Percentiles rank a stretch among this genome's conserved stretches.
Evolutionary conservation across 2,113 vertebrate species (phyloP).

Genomic region (Dipodomys stephensi): DNA sequence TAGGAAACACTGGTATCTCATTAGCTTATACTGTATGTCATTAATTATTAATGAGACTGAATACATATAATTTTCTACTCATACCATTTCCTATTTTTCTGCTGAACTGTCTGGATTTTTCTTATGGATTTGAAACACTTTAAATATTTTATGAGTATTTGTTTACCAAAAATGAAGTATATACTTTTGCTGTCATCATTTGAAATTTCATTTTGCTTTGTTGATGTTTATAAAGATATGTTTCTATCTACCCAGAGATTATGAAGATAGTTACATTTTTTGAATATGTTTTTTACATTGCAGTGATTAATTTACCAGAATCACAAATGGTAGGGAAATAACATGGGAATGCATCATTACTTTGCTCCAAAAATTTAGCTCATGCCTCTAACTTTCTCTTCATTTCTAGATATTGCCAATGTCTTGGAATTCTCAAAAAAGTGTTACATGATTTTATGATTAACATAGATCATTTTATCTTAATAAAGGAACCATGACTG

Average conservation of each 20-base stretch:
- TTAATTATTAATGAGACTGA: not conserved
- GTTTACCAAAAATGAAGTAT: not conserved
- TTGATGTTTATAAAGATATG: not conserved
- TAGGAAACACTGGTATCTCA: not conserved
- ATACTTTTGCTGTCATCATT: not conserved
- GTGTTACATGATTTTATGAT: not conserved
- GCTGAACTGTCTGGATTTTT: not conserved
- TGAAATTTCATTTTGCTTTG: not conserved
- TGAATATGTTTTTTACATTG: not conserved
- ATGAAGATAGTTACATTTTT: not conserved
- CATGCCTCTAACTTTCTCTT: not conserved
- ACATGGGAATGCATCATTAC: not conserved
- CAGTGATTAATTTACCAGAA: conserved; percentile 9
- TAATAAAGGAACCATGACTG: not conserved
- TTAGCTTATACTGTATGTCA: not conserved
- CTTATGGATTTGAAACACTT: not conserved
- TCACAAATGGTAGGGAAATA: not conserved
- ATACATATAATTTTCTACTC: not conserved
- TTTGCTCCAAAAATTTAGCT: conserved; percentile 32
- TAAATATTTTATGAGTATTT: conserved; percentile 11
- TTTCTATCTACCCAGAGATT: not conserved
- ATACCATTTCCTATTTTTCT: conserved; percentile 31
- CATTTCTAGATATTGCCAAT: not conserved
- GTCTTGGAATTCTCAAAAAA: not conserved
- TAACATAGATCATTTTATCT: conserved; percentile 5